Percentiles rank a stretch among this genome's conserved stretches.
Evolutionary conservation across 2,888 invertebrate species (phyloP).

Genomic region (Lasioglossum calceatum): DNA sequence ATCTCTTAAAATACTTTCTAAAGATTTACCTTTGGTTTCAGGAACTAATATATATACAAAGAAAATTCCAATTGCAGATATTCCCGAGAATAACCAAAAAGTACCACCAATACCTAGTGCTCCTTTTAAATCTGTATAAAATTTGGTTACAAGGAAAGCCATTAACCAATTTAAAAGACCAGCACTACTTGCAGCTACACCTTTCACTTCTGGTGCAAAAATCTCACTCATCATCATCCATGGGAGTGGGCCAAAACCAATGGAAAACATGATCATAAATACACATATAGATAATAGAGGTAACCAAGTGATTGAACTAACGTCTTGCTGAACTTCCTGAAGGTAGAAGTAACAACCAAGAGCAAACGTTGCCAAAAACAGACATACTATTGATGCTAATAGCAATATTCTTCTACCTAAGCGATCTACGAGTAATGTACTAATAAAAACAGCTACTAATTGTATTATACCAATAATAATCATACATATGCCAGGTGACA

Average conservation of each 20-base stretch:
- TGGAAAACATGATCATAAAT: conserved; percentile 92
- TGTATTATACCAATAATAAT: conserved; percentile 95
- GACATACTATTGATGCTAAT: conserved; percentile 89
- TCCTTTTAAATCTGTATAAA: conserved; percentile 86
- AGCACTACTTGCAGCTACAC: conserved; percentile 90
- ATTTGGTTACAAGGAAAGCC: conserved; percentile 92
- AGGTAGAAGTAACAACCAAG: conserved; percentile 90
- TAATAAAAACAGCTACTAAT: conserved; percentile 90
- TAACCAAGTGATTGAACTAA: conserved; percentile 88
- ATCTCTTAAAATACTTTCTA: conserved; percentile 84
- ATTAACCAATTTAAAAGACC: conserved; percentile 93
- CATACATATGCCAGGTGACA: conserved; percentile 88
- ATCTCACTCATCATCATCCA: conserved; percentile 95
- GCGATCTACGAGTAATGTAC: conserved; percentile 92
- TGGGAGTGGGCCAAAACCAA: conserved; percentile 95
- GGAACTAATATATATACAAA: conserved; percentile 90
- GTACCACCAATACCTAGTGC: conserved; percentile 85
- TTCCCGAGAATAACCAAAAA: conserved; percentile 90
- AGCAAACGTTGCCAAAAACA: conserved; percentile 89
- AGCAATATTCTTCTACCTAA: conserved; percentile 92
- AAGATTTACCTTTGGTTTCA: conserved; percentile 85
- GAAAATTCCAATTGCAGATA: conserved; percentile 88
- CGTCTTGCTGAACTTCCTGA: conserved; percentile 70
- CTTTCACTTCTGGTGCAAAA: conserved; percentile 92
- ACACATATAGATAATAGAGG: conserved; percentile 90